Percentiles rank a stretch among this genome's conserved stretches.
Evolutionary conservation across 2,113 vertebrate species (phyloP).

Genomic region (Proteles cristata): DNA sequence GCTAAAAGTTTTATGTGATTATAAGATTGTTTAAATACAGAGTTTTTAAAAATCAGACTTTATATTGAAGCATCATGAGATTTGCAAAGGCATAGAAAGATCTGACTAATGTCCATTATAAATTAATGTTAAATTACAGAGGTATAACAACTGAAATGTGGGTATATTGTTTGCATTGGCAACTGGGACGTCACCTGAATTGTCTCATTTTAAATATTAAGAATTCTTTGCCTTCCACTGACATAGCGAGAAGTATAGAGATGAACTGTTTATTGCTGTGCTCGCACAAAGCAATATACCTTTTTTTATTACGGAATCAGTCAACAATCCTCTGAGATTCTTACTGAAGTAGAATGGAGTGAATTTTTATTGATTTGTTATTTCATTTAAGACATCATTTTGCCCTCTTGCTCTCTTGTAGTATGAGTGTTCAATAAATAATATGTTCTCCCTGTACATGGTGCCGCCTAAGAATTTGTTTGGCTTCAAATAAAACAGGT

Average conservation of each 20-base stretch:
- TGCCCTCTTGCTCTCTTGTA: constrained; percentile 66
- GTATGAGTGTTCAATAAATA: constrained; percentile 76
- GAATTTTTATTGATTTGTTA: constrained; percentile 73
- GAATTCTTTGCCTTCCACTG: constrained; percentile 28
- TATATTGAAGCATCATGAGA: constrained; percentile 16
- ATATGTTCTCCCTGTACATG: constrained; percentile 60
- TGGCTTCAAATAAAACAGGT: constrained; percentile 57
- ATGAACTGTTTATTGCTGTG: neutral
- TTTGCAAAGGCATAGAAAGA: neutral
- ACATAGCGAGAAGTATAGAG: neutral
- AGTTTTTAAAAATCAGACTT: neutral
- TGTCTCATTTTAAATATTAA: constrained; percentile 38
- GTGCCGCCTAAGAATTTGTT: constrained; percentile 69
- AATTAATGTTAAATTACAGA: constrained; percentile 34
- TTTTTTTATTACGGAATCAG: constrained; percentile 66
- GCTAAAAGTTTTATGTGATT: constrained; percentile 12
- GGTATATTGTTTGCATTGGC: neutral
- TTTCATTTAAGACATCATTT: constrained; percentile 64
- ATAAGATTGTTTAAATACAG: neutral
- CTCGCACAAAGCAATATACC: neutral
- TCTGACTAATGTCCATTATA: neutral
- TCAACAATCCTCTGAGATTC: constrained; percentile 35
- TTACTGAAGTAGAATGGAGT: constrained; percentile 60
- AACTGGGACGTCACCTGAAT: neutral
- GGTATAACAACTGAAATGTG: neutral